phyloP scores from a whole-genome alignment of 2,888 invertebrate genomes.

The Standfussiana lucernea region DNA sequence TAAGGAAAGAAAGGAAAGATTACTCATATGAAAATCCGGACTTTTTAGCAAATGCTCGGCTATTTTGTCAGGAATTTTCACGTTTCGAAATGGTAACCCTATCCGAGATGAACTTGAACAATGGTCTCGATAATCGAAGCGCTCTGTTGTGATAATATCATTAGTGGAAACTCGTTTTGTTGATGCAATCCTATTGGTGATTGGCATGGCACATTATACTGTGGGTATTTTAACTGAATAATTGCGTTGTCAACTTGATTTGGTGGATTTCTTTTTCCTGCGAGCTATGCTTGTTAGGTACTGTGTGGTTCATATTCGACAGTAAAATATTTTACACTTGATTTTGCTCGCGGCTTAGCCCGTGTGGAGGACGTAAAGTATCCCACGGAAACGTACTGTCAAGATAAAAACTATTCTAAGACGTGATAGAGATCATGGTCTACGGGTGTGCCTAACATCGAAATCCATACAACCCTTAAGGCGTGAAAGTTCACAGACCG shows the following conservation, averaged over 20 bases:
- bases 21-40: no score
- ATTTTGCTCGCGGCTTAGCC: background rate
- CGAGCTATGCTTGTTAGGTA: background rate
- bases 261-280: background rate
- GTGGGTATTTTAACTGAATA: background rate
- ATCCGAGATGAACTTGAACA: constrained; percentile 48
- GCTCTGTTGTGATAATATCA: constrained; percentile 59
- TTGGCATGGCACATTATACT: background rate
- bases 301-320: background rate
- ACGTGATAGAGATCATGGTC: background rate
- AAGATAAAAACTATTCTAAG: background rate
- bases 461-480: background rate
- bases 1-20: no score
- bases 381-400: background rate
- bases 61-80: background rate
- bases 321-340: background rate
- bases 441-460: background rate
- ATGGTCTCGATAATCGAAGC: constrained; percentile 61
- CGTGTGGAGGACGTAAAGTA: background rate
- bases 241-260: background rate
- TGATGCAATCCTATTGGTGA: constrained; percentile 37
- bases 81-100: background rate
- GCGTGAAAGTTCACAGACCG: background rate
- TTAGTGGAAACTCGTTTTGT: constrained; percentile 46
- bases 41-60: no score